Evolutionary conservation across 2,113 vertebrate genomes (phyloP).

Genomic region (Maylandia zebra): DNA sequence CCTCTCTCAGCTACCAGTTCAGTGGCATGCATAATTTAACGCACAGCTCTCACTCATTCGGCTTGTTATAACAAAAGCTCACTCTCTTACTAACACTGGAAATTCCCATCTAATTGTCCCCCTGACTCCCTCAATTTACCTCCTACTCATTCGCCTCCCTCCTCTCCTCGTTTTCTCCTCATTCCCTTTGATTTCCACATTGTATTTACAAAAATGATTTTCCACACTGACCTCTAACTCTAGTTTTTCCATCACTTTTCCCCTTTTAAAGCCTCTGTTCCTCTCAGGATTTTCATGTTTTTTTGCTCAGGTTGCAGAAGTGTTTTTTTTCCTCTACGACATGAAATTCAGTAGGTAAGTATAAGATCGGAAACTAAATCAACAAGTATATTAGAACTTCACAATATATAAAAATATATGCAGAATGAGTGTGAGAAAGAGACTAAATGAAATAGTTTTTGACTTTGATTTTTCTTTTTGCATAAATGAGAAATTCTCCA

Average conservation of each 20-base stretch:
- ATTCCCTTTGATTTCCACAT: constrained; percentile 36
- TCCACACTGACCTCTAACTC: constrained; percentile 22
- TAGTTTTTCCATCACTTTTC: constrained; percentile 27
- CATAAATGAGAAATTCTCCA: not conserved
- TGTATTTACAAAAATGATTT: constrained; percentile 55
- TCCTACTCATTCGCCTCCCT: constrained; percentile 56
- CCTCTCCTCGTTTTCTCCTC: constrained; percentile 46
- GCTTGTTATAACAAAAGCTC: constrained; percentile 16
- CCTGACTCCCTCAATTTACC: constrained; percentile 43
- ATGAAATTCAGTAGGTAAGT: not conserved
- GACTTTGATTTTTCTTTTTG: not conserved
- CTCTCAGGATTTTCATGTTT: not conserved
- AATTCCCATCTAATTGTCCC: constrained; percentile 58
- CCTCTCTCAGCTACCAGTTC: not conserved
- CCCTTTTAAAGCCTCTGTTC: not conserved
- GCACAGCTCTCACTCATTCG: not conserved
- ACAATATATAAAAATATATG: not conserved
- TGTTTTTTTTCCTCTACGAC: not conserved
- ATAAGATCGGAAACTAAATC: not conserved
- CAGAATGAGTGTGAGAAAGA: not conserved
- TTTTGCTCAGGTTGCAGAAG: not conserved
- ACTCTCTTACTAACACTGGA: constrained; percentile 50
- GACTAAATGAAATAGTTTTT: not conserved
- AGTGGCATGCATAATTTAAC: not conserved
- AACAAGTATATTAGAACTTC: not conserved